phyloP scores from a whole-genome alignment of 2,797 vertebrate genomes.

The Caiman crocodilus region DNA sequence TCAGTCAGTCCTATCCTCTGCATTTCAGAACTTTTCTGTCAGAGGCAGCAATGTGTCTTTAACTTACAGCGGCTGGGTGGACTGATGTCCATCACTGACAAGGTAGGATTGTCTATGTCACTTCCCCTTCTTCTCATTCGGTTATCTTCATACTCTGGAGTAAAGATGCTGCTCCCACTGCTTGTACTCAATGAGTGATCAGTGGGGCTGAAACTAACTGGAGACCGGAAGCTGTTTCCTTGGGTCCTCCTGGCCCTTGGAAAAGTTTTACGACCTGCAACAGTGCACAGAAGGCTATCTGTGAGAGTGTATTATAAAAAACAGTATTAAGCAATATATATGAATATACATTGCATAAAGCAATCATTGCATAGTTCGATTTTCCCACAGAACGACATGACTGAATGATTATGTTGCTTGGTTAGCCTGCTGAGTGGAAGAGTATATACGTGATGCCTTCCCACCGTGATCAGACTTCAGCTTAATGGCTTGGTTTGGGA shows the following conservation, averaged over 20 bases:
- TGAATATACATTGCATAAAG: not conserved
- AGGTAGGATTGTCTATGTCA: constrained; percentile 93
- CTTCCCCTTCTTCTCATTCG: constrained; percentile 90
- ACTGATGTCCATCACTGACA: constrained; percentile 98
- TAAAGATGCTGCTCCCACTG: constrained; percentile 96
- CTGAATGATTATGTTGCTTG: not conserved
- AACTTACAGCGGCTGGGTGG: constrained; percentile 97
- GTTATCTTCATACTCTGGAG: constrained; percentile 93
- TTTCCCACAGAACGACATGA: fast-evolving
- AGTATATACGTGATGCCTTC: not conserved
- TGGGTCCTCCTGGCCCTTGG: constrained; percentile 95
- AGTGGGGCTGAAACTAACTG: constrained; percentile 95
- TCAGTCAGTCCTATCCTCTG: no score
- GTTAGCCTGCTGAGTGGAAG: not conserved
- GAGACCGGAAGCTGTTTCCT: constrained; percentile 93
- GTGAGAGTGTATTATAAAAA: not conserved
- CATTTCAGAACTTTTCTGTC: not conserved
- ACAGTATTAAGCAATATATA: fast-evolving
- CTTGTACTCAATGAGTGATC: constrained; percentile 96
- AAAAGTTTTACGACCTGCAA: constrained; percentile 96
- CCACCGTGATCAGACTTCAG: not conserved
- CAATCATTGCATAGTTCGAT: fast-evolving
- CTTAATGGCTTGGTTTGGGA: not conserved
- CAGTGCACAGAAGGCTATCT: not conserved
- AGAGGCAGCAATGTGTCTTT: not conserved